Base-by-base conservation (phyloP, 2,888 invertebrate species). In the Campoplex capitator region DNA sequence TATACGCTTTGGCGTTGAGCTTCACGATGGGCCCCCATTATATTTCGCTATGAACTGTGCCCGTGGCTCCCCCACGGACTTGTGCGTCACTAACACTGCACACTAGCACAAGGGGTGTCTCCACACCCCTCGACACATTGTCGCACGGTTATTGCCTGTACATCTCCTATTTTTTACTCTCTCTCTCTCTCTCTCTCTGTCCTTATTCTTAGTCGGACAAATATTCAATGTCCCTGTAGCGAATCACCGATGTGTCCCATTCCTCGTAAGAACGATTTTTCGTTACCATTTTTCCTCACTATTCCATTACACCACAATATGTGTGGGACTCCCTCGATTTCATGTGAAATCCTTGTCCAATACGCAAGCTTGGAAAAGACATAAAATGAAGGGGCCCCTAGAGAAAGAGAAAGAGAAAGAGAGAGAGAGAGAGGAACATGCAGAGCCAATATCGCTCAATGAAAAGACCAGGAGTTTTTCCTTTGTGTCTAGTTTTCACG, bases 201-300 rank as follows among this genome's bases (percentile, higher is more conserved):
- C 56, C 71, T 88, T 88, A 91, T 90, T 92, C 90, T 91, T 89
- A 84, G 86, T 54, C 71, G 23, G 58, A 76, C 70, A 28, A 28
- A 73, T 42, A 82, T 74, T 74, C 73, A 62, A 23, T 80, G 38
- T 73, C 65, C 58, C 81, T 89, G 88, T 88, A 87, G 85, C 90
- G 89, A 90, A 91, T 92, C 90, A 88, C 85, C 77, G 84, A 79
- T 75, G 45, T 62, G 48, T 78, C 54, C 74, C 73, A 78, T 54
- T 75, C 54, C 78, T 35, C 48, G 38, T 35, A 23, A 42, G 79
- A 78, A 81, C 51, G 70, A 83, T 79, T 70, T 77, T 76, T 89
- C 89, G 84, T 89, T 88, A 84, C 85, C 89, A 88, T 88, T 88
- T 89, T 86, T 86, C 76, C 71, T 73, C 56, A 51, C 23, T 62